A percentile compares a stretch with the other conserved stretches of the same genome.
These are phyloP conservation scores for Phoenoteleia sp. DNA, from an alignment of 2,888 invertebrate genomes.

Conservation along the genomic window DNA sequence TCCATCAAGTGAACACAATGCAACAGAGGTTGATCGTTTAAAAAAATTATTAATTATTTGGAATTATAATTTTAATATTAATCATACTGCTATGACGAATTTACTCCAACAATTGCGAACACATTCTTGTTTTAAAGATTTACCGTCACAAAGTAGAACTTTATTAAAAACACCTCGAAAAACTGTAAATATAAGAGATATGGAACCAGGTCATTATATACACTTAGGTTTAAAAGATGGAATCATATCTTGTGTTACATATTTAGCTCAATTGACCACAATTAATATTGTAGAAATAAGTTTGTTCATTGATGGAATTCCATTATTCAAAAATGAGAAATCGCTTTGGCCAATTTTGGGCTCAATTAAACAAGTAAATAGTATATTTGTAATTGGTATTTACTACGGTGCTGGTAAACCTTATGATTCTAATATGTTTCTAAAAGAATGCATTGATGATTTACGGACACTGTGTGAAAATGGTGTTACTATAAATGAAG, in stretches of 20 bases:
- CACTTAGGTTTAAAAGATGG: too few relatives aligned
- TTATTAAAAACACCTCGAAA: slow-evolving; percentile 6
- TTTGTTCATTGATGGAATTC: too few relatives aligned
- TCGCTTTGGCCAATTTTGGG: slow-evolving; percentile 73
- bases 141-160: slow-evolving; percentile 15
- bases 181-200: slow-evolving; percentile 3
- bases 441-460: neutral
- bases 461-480: neutral
- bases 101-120: neutral
- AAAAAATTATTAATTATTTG: too few relatives aligned
- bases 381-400: slow-evolving; percentile 34
- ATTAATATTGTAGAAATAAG: too few relatives aligned
- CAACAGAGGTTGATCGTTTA: too few relatives aligned
- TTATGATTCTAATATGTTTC: neutral
- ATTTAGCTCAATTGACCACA: too few relatives aligned
- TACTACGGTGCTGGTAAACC: slow-evolving; percentile 15
- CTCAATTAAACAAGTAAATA: slow-evolving; percentile 28
- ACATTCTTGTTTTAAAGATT: slow-evolving; percentile 6
- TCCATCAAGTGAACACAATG: too few relatives aligned
- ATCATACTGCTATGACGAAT: slow-evolving; percentile 1
- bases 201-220: slow-evolving; percentile 24
- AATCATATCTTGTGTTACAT: too few relatives aligned
- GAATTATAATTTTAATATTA: too few relatives aligned
- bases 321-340: slow-evolving; percentile 62
- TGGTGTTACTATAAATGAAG: too few relatives aligned